Conservation (phyloP, 2,888 invertebrate genomes). For the Ectropis crepuscularia region DNA sequence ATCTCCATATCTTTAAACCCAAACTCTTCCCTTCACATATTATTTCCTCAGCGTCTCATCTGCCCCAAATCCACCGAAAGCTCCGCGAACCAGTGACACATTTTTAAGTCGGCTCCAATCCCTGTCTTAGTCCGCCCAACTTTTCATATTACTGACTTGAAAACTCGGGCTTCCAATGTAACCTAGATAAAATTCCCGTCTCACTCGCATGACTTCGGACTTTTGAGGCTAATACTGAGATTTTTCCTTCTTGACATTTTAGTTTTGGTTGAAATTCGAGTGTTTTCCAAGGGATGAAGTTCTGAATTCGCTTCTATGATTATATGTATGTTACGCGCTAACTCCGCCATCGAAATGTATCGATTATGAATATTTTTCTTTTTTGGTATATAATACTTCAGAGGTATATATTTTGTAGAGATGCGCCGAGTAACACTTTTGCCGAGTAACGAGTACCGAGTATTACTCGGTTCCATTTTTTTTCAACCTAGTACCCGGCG, state of each 20-base stretch:
- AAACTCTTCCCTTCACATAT: background rate
- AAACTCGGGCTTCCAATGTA: constrained; percentile 56
- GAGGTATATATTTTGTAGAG: no score
- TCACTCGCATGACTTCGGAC: constrained; percentile 20
- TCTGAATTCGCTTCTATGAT: no score
- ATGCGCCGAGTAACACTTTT: no score
- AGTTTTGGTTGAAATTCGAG: background rate
- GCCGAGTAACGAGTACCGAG: no score
- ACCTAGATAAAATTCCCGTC: constrained; percentile 60
- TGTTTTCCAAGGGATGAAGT: no score
- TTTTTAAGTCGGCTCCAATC: constrained; percentile 41
- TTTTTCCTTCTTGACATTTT: constrained; percentile 26
- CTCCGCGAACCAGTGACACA: constrained; percentile 37
- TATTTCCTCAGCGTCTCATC: background rate
- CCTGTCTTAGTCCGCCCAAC: constrained; percentile 58
- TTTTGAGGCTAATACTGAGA: constrained; percentile 33
- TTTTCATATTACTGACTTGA: constrained; percentile 67
- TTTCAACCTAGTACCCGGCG: no score
- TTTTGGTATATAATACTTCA: no score
- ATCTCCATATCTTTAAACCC: no score
- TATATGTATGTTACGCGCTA: no score
- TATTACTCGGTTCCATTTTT: no score
- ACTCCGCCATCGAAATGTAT: no score
- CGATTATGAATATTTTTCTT: no score
- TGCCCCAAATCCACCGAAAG: constrained; percentile 17